These are phyloP conservation scores for Psettodes erumei DNA, from an alignment of 2,113 vertebrate species.

Conservation along the genomic window DNA sequence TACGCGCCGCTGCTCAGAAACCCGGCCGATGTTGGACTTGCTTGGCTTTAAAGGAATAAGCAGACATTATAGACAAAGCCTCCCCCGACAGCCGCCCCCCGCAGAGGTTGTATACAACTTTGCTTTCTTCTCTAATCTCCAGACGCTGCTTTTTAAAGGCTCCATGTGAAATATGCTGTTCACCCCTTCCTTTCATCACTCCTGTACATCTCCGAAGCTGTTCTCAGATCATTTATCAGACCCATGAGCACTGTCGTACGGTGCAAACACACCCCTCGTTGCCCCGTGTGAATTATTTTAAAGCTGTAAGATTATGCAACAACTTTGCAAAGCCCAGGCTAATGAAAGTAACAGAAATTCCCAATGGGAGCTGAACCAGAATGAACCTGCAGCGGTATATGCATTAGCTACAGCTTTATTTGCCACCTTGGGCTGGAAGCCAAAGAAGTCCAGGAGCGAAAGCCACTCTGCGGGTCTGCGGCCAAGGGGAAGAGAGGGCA, in stretches of 20 bases:
- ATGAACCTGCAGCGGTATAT: slow-evolving; percentile 15
- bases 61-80: slow-evolving; percentile 33
- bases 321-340: slow-evolving; percentile 2
- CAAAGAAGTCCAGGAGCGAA: slow-evolving; percentile 46
- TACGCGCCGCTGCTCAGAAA: not conserved
- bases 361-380: slow-evolving; percentile 23
- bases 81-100: slow-evolving; percentile 18
- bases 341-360: slow-evolving; percentile 44
- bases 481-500: slow-evolving; percentile 45
- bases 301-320: slow-evolving; percentile 21
- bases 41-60: slow-evolving; percentile 26
- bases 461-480: slow-evolving; percentile 30
- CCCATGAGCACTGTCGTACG: not conserved
- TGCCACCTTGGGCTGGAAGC: slow-evolving; percentile 44
- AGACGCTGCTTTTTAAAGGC: slow-evolving; percentile 25
- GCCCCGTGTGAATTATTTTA: slow-evolving; percentile 13
- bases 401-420: slow-evolving; percentile 49
- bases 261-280: not conserved
- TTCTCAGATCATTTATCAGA: slow-evolving; percentile 1
- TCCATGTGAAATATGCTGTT: slow-evolving; percentile 25
- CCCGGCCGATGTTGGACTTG: slow-evolving; percentile 8
- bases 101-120: slow-evolving; percentile 37
- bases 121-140: slow-evolving; percentile 42
- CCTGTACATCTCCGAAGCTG: slow-evolving; percentile 5
- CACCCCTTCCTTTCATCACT: slow-evolving; percentile 5